These are phyloP conservation scores for Calliphora vicina DNA, from an alignment of 1,140 invertebrate species.

Conservation along the genomic window DNA sequence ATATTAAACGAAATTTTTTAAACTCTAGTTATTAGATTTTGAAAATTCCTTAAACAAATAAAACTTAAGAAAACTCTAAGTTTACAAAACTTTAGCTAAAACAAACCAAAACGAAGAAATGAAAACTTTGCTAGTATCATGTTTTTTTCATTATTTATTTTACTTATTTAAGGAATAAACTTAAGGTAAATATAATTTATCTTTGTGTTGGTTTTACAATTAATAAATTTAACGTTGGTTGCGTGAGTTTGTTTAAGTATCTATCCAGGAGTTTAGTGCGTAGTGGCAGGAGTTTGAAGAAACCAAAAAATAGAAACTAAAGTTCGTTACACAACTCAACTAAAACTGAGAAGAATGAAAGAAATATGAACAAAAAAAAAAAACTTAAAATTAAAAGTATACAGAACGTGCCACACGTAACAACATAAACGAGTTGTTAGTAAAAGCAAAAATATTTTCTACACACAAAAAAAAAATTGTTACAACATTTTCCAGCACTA, in stretches of 20 bases:
- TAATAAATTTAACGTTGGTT: constrained; percentile 4
- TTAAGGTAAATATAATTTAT: constrained; percentile 17
- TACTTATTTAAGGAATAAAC: not conserved
- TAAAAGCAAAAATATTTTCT: not conserved
- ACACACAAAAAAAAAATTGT: not conserved
- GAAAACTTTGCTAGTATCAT: too few species aligned
- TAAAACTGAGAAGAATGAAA: not conserved
- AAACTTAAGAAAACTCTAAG: too few species aligned
- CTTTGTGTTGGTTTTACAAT: not conserved
- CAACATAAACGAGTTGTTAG: not conserved
- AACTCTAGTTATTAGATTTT: too few species aligned
- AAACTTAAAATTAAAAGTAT: constrained; percentile 2
- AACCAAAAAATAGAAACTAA: not conserved
- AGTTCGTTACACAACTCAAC: not conserved
- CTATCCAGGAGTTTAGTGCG: too few species aligned
- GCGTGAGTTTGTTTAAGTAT: not conserved
- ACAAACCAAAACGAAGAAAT: too few species aligned
- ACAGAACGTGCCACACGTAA: constrained; percentile 8
- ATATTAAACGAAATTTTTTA: too few species aligned
- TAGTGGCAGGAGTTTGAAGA: not conserved
- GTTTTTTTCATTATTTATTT: not conserved
- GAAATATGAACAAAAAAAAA: not conserved
- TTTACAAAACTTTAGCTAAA: too few species aligned
- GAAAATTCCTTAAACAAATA: too few species aligned
- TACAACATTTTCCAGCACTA: not conserved